Evolutionary conservation across 1,140 invertebrate species (phyloP), one percentile per base, ranked within the genome.

Genomic region (Copidosoma floridanum): DNA sequence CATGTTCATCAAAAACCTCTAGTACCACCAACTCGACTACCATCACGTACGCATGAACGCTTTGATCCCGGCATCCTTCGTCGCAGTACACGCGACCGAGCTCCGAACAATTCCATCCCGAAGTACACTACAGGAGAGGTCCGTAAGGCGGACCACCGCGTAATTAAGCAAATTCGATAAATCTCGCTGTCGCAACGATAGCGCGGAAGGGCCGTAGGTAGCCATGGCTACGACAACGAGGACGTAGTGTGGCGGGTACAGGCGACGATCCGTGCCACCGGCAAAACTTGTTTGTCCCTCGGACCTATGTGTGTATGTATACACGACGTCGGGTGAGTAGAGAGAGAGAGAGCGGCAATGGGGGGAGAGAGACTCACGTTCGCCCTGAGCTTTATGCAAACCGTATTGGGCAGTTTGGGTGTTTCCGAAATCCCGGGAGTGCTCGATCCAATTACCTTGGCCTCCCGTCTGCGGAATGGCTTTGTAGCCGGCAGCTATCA

Each of bases 401-500:
- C 51, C 52, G 50, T 57, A 65, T 63, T 46, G 57, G 60, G 65
- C 65, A 67, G 63, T 67, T 65, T 40, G 61, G 53, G 55, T 67
- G 63, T 67, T 67, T 65, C 63, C 63, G 61, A 67, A 65, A 67
- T 67, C 61, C 63, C 58, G 63, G 44, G 54, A 63, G 61, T 63
- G 57, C 63, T 61, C 56, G 58, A 67, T 67, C 66, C 63, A 67
- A 67, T 67, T 67, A 67, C 46, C 56, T n/a, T n/a, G 41, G 18
- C 29, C 27, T 29, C 38, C 18, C 18, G 52, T 21, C 21, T 43
- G 32, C 7, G 3, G 18, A 35, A 56, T 55, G 53, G 24, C 26
- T 20, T 20, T 37, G 6, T 32, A 32, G 12, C 29, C 6, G 29
- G 6, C 29, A n/a, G n/a, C n/a, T n/a, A n/a, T n/a, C n/a, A n/a